phyloP scores from a whole-genome alignment of 2,113 vertebrate species.

The Megatriorchis doriae region DNA sequence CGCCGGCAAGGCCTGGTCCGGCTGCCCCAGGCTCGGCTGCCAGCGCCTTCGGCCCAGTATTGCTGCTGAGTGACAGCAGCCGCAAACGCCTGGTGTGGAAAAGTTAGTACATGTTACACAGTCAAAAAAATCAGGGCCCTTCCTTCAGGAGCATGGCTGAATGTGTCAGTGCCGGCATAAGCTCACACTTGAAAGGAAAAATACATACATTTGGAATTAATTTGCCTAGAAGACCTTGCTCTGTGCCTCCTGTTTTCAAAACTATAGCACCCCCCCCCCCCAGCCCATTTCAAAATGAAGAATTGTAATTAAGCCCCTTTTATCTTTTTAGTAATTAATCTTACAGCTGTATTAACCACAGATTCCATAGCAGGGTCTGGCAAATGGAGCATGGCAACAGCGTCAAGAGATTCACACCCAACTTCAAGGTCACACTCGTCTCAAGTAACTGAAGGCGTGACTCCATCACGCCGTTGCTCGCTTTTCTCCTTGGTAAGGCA shows the following conservation, averaged over 20 bases:
- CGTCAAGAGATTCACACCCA: rapidly evolving
- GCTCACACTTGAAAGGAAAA: background rate
- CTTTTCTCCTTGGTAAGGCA: background rate
- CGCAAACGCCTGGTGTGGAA: background rate
- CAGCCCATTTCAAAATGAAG: background rate
- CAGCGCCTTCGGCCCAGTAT: rapidly evolving
- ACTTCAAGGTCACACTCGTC: background rate
- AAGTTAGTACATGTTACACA: rapidly evolving
- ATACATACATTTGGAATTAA: rapidly evolving
- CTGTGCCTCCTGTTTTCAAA: background rate
- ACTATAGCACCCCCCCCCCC: rapidly evolving
- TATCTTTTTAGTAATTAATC: background rate
- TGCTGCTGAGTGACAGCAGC: too few relatives aligned
- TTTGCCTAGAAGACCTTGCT: background rate
- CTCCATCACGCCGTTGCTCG: rapidly evolving
- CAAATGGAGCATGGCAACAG: too few relatives aligned
- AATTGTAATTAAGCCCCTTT: background rate
- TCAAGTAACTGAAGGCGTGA: background rate
- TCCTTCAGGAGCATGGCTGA: background rate
- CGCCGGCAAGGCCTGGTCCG: rapidly evolving
- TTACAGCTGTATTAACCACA: background rate
- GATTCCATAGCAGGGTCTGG: background rate
- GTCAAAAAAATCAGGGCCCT: background rate
- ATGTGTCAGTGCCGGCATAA: rapidly evolving
- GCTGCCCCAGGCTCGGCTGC: background rate